These are phyloP conservation scores for Halesus radiatus DNA, from an alignment of 1,140 invertebrate genomes.

Conservation along the genomic window DNA sequence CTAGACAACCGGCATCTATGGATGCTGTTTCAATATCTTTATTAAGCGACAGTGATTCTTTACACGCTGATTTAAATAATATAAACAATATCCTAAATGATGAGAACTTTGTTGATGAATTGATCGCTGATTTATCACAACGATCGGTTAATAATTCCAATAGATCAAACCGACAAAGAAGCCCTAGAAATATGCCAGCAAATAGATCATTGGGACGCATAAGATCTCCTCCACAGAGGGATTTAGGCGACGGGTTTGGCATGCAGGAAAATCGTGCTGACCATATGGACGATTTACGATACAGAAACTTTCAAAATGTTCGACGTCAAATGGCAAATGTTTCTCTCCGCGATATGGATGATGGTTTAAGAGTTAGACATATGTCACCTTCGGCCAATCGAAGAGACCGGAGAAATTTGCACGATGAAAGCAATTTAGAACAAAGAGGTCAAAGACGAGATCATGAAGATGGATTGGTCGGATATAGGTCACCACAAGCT, in stretches of 20 bases:
- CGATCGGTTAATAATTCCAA: background rate
- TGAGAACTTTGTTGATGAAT: background rate
- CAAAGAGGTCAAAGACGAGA: background rate
- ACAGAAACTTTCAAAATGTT: background rate
- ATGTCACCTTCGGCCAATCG: constrained; percentile 2
- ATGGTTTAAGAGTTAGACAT: background rate
- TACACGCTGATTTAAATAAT: background rate
- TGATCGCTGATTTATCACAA: background rate
- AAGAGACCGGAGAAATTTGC: background rate
- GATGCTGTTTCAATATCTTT: constrained; percentile 12
- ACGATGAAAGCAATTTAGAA: background rate
- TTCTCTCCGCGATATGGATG: background rate
- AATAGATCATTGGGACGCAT: too few species aligned
- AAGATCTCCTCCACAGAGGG: too few species aligned
- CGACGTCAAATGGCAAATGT: background rate
- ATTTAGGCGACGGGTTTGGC: too few species aligned
- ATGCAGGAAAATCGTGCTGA: too few species aligned
- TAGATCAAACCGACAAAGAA: too few species aligned
- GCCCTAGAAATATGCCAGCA: too few species aligned
- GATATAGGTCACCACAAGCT: background rate
- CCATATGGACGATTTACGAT: too few species aligned
- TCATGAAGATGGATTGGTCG: background rate
- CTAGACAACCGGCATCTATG: background rate
- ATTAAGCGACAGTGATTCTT: background rate
- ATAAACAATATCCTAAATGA: background rate